Conservation (phyloP, 2,113 vertebrate genomes). For the Anhinga rufa region DNA sequence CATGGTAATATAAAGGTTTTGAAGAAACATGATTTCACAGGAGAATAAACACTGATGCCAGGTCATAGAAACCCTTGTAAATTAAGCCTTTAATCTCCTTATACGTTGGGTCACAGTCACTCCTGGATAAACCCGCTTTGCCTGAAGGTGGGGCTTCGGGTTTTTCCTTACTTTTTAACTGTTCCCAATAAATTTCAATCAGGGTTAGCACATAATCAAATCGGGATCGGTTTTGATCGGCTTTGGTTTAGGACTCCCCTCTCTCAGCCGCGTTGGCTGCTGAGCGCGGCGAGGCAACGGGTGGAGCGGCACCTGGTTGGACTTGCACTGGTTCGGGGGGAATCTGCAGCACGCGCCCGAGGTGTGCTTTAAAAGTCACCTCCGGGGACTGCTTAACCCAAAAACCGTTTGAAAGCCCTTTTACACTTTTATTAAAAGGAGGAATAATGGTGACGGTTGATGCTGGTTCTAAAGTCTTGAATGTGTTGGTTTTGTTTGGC, state of each 20-base stretch:
- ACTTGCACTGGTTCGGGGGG: background rate
- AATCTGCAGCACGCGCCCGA: background rate
- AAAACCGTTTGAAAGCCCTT: background rate
- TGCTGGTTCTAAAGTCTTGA: background rate
- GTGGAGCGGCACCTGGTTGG: background rate
- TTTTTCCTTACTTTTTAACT: background rate
- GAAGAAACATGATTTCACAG: background rate
- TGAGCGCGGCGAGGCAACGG: background rate
- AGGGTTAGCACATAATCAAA: background rate
- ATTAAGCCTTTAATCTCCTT: constrained; percentile 56
- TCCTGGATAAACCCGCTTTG: constrained; percentile 4
- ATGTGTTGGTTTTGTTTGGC: background rate
- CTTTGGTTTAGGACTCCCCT: background rate
- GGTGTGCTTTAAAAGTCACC: background rate
- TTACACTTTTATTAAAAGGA: background rate
- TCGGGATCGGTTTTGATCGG: background rate
- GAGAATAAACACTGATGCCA: background rate
- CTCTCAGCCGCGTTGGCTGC: background rate
- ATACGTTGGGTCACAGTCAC: background rate
- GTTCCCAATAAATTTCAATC: background rate
- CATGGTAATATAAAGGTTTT: background rate
- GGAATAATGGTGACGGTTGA: background rate
- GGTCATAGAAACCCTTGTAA: constrained; percentile 14
- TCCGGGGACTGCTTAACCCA: background rate
- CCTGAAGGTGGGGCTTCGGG: background rate